phyloP scores from a whole-genome alignment of 53 echinoderm and acorn worm genomes.

The Antedon mediterranea region DNA sequence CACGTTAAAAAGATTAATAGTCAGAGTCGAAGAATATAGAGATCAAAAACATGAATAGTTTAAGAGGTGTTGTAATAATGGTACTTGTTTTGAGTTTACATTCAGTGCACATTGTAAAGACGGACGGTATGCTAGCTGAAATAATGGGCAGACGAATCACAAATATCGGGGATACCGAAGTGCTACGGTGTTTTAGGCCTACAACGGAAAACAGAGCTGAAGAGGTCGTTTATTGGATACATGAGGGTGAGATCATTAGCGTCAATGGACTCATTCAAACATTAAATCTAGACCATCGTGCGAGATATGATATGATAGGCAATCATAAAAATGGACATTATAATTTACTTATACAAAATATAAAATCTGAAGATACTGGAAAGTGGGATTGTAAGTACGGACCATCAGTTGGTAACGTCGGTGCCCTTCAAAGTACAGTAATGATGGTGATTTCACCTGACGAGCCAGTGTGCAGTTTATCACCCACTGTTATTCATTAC shows the following conservation, averaged over 20 bases:
- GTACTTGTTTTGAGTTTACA: background rate
- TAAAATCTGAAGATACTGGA: background rate
- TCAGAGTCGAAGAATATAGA: background rate
- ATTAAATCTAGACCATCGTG: background rate
- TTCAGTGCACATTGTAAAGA: too few species aligned
- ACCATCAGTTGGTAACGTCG: background rate
- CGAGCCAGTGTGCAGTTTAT: background rate
- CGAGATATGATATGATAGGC: background rate
- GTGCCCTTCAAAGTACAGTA: background rate
- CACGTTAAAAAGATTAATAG: too few species aligned
- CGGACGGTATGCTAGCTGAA: background rate
- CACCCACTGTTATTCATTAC: background rate
- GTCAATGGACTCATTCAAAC: background rate
- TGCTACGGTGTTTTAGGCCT: background rate
- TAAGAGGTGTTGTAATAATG: background rate
- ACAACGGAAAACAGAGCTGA: too few species aligned
- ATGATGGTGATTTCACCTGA: background rate
- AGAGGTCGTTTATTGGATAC: background rate
- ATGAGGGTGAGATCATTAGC: background rate
- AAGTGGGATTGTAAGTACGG: background rate
- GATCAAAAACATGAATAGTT: background rate
- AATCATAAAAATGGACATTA: background rate
- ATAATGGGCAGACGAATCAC: background rate
- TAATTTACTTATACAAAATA: background rate
- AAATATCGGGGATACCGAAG: background rate